phyloP scores from a whole-genome alignment of 2,797 vertebrate genomes.

The Hydrophis major region DNA sequence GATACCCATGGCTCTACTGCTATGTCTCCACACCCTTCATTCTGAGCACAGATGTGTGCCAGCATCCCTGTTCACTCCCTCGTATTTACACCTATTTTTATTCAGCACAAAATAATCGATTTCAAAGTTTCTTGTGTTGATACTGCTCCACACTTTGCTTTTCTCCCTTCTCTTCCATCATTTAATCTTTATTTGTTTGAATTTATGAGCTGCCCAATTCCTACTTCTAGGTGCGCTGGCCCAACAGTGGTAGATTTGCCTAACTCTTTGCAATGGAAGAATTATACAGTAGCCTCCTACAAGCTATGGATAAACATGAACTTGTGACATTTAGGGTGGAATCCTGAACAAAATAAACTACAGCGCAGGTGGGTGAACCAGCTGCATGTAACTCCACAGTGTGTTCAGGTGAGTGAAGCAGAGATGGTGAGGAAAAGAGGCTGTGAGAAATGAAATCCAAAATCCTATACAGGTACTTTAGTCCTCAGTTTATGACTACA shows the following conservation, averaged over 20 bases:
- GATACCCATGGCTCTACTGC: too few relatives aligned
- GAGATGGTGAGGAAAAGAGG: not conserved
- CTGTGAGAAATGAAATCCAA: not conserved
- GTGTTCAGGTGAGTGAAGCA: not conserved
- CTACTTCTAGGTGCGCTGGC: not conserved
- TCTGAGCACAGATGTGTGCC: too few relatives aligned
- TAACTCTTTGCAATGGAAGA: not conserved
- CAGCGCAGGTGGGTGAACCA: not conserved
- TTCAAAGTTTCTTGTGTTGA: not conserved
- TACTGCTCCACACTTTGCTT: not conserved
- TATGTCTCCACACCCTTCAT: too few relatives aligned
- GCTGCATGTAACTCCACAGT: not conserved
- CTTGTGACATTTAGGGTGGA: not conserved
- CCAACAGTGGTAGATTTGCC: not conserved
- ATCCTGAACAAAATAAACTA: not conserved
- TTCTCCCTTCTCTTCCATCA: not conserved
- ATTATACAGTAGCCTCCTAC: not conserved
- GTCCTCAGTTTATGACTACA: not conserved
- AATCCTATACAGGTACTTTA: not conserved
- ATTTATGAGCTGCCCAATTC: not conserved
- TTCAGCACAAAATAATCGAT: too few relatives aligned
- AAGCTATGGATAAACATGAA: not conserved
- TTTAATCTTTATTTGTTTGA: not conserved
- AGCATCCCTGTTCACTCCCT: too few relatives aligned
- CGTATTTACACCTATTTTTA: too few relatives aligned